Conservation (phyloP, 2,888 invertebrate genomes). For the Schrankia costaestrigalis region DNA sequence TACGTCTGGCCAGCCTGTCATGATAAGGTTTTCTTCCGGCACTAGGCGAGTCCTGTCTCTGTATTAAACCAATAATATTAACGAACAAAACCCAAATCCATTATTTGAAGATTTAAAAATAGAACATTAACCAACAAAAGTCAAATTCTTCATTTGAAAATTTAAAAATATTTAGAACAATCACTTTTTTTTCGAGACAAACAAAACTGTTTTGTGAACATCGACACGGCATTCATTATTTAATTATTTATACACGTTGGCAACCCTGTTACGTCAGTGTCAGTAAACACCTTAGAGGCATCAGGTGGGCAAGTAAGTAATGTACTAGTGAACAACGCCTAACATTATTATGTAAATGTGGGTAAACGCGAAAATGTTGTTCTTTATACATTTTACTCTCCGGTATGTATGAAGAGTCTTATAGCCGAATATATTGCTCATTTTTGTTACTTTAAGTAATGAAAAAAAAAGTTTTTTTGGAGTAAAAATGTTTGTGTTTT, state of each 20-base stretch:
- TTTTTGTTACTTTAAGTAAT: constrained; percentile 14
- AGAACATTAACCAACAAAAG: too few species aligned
- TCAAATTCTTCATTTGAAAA: too few species aligned
- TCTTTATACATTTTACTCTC: constrained; percentile 17
- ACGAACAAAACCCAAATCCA: too few species aligned
- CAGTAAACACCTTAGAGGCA: constrained; percentile 52
- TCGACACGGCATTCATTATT: constrained; percentile 1
- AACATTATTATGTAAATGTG: constrained; percentile 39
- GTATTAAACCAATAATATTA: too few species aligned
- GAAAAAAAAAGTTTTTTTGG: constrained; percentile 15
- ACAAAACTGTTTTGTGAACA: neutral
- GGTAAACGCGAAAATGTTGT: constrained; percentile 27
- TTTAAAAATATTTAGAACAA: too few species aligned
- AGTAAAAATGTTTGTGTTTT: too few species aligned
- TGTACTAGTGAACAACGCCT: constrained; percentile 17
- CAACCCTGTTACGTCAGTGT: constrained; percentile 19
- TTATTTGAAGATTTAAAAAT: constrained; percentile 1
- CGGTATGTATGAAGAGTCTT: constrained; percentile 5
- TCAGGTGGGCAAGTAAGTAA: constrained; percentile 43
- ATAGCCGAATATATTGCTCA: constrained; percentile 13
- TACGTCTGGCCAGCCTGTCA: too few species aligned
- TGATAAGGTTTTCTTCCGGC: too few species aligned
- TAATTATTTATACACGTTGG: constrained; percentile 13
- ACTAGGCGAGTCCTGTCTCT: too few species aligned
- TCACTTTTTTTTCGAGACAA: neutral